Base-by-base conservation (phyloP, 2,888 invertebrate genomes). In the Myopa testacea region DNA sequence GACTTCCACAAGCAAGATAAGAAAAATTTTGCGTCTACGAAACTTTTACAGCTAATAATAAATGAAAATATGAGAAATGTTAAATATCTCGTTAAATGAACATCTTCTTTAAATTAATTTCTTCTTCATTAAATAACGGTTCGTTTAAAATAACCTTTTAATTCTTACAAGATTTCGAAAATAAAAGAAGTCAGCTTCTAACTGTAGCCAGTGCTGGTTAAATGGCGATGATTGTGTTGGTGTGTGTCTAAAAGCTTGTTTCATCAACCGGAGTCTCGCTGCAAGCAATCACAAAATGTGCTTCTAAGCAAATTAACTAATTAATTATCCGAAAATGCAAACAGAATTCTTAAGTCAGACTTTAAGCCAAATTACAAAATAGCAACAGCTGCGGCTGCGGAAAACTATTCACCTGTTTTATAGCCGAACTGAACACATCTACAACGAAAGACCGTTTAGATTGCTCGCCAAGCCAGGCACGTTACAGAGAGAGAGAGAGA, bases 301-400 rank as follows among this genome's bases (percentile, higher is more conserved):
- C 73, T 62, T 73, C 73, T 62, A 73, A 68, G n/a, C 71, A 71
- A 78, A 69, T 73, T 78, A 81, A 82, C 84, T 85, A 85, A 85
- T 86, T 85, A 85, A 84, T 85, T 85, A 84, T 76, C 81, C 80
- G 81, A 85, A 83, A 82, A 80, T 58, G n/a, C 58, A 68, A 63
- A 63, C 55, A n/a, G 67, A 74, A 74, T 74, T 74, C 74, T 74
- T 74, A 72, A 37, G 72, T 38, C 80, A 74, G 52, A 63, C 58
- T 14, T 62, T 45, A 63, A 38, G 16, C 72, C 68, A 77, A 69
- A 76, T 73, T 52, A 78, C 76, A 52, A 14, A 65, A 65, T 38
- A 16, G 65, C 65, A 37, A 65, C 65, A 74, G 62, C 63, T 74
- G 65, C 16, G 52, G 62, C 63, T 74, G 65, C 16, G 52, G 50